These are phyloP conservation scores for Malaclemys terrapin DNA, from an alignment of 2,113 vertebrate species.

Conservation along the genomic window DNA sequence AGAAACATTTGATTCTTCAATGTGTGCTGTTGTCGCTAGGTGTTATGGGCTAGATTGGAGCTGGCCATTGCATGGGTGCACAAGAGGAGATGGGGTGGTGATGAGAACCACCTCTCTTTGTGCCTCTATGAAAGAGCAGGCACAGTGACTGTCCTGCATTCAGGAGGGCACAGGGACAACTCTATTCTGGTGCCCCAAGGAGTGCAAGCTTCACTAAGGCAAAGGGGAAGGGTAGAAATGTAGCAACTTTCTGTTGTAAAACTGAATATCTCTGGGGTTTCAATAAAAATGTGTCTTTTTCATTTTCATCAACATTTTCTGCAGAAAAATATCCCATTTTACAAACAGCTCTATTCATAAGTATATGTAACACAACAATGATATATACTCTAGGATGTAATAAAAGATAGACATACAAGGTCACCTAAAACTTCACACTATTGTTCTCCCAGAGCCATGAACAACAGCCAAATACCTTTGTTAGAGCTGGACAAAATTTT, in stretches of 20 bases:
- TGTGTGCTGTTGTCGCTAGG: fast-evolving
- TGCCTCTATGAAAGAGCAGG: not conserved
- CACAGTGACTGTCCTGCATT: not conserved
- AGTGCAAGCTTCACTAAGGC: not conserved
- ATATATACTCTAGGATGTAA: not conserved
- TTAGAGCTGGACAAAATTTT: not conserved
- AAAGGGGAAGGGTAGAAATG: not conserved
- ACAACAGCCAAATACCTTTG: not conserved
- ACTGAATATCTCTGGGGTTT: not conserved
- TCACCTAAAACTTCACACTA: not conserved
- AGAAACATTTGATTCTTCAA: not conserved
- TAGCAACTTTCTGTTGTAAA: not conserved
- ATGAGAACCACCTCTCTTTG: fast-evolving
- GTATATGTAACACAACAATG: not conserved
- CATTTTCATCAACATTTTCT: not conserved
- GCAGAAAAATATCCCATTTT: not conserved
- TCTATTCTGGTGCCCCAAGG: not conserved
- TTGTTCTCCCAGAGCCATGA: not conserved
- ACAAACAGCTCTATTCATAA: not conserved
- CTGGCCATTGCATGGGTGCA: not conserved
- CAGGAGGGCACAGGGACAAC: not conserved
- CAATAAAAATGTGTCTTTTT: not conserved
- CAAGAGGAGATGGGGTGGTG: fast-evolving
- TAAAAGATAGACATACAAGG: not conserved
- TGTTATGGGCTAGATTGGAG: fast-evolving